Base-by-base conservation (phyloP, 1,140 invertebrate genomes). In the Neodiprion fabricii region DNA sequence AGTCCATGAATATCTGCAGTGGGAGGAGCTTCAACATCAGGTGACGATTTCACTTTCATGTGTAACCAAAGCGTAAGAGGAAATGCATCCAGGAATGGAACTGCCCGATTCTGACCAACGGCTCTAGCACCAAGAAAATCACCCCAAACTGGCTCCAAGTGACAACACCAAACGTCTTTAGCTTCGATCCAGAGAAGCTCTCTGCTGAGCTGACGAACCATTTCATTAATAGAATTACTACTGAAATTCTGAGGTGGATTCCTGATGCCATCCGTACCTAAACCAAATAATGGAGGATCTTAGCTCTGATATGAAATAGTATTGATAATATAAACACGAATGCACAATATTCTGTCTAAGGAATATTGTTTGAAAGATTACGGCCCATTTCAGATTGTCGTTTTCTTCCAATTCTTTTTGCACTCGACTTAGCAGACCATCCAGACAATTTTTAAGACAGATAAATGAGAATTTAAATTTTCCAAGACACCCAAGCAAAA, bases 61-160 rank as follows among this genome's bases (percentile, higher is more conserved):
- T 91, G 89, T 71, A 94, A 80, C 96, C 96, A 98, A 28, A 96
- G 79, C 0, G 95, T 96, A 11, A 98, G 84, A 0, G 96, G 97
- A 79, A 98, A 93, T 1, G 97, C 95, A 84, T 98, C 97, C 9
- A 98, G 87, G 85, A 98, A 95, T 1, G 97, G 95, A 50, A 96
- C 92, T 0, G 96, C 93, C 79, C 94, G 92, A 80, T 91, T 92
- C 53, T 90, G 90, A 28, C 91, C 92, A 21, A 94, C 91, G 1
- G 94, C 94, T 61, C 93, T 87, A n/a, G 94, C 93, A 1, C 95
- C 94, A 75, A 92, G 91, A 86, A 98, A 98, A 86, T 99, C 97
- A 7, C 95, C 93, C 96, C 96, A 98, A 50, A 98, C 91, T 0
- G 97, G 96, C 85, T 98, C 97, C 21, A 96, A 88, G 80, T 92